A percentile compares a stretch with the other conserved stretches of the same genome.
Evolutionary conservation across 2,797 vertebrate species (phyloP).

Genomic region (Simalia tracyae): DNA sequence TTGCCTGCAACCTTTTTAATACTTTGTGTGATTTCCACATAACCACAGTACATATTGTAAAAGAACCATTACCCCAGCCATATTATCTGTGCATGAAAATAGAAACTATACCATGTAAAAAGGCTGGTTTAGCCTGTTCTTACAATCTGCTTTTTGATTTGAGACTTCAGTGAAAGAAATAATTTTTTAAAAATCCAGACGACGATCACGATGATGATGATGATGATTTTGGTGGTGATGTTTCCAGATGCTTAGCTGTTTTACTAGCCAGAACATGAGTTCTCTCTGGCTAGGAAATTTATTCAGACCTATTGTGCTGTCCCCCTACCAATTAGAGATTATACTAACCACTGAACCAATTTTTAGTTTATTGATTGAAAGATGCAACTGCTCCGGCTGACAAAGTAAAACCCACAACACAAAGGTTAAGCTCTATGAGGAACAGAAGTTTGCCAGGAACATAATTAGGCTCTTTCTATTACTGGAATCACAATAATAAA

Average conservation of each 20-base stretch:
- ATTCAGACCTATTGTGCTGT: not conserved
- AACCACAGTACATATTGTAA: not conserved
- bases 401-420: constrained; percentile 17
- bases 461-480: constrained; percentile 4
- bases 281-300: constrained; percentile 2
- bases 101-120: not conserved
- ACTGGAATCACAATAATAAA: not conserved
- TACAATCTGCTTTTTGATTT: constrained; percentile 10
- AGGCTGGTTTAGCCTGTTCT: not conserved
- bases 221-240: not conserved
- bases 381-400: not conserved
- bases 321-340: constrained; percentile 10
- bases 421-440: not conserved
- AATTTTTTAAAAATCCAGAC: not conserved
- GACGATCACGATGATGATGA: too few relatives aligned
- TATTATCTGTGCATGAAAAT: not conserved
- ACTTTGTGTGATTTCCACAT: accelerated
- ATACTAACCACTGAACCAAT: constrained; percentile 14
- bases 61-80: not conserved
- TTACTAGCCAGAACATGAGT: constrained; percentile 4
- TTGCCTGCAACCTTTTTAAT: not conserved
- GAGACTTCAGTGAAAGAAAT: not conserved
- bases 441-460: not conserved
- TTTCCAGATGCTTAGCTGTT: not conserved
- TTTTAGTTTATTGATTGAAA: constrained; percentile 8